These are phyloP conservation scores for Heteromurus nitidus DNA, from an alignment of 2,888 invertebrate species.

Conservation along the genomic window DNA sequence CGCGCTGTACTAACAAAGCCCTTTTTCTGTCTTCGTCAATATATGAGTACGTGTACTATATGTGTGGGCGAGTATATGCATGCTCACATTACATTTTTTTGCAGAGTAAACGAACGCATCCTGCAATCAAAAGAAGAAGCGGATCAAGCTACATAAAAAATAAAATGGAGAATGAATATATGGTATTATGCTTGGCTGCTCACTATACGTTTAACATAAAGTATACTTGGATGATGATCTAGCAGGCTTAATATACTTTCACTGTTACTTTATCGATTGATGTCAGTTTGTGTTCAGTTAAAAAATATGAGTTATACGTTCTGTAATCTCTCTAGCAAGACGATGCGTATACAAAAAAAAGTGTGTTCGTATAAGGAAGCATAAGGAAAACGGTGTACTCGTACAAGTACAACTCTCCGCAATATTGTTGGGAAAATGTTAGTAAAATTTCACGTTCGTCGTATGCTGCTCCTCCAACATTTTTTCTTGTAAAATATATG, in stretches of 20 bases:
- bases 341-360: no score
- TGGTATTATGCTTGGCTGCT: conserved; percentile 16
- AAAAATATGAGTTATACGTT: conserved; percentile 9
- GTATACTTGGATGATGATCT: no score
- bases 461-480: neutral
- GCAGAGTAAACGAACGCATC: neutral
- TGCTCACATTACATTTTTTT: no score
- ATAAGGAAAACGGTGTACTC: no score
- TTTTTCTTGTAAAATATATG: neutral
- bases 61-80: no score
- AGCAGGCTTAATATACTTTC: neutral
- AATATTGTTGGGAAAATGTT: neutral
- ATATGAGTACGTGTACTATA: no score
- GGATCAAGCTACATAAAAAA: no score
- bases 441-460: neutral
- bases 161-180: neutral
- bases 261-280: conserved; percentile 28
- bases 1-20: no score
- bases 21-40: no score
- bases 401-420: neutral
- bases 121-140: neutral
- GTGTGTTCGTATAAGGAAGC: no score
- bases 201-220: neutral
- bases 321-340: no score
- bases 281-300: conserved; percentile 14